Base-by-base conservation (phyloP, 2,888 invertebrate genomes). In the Caenorhabditis sp. region DNA sequence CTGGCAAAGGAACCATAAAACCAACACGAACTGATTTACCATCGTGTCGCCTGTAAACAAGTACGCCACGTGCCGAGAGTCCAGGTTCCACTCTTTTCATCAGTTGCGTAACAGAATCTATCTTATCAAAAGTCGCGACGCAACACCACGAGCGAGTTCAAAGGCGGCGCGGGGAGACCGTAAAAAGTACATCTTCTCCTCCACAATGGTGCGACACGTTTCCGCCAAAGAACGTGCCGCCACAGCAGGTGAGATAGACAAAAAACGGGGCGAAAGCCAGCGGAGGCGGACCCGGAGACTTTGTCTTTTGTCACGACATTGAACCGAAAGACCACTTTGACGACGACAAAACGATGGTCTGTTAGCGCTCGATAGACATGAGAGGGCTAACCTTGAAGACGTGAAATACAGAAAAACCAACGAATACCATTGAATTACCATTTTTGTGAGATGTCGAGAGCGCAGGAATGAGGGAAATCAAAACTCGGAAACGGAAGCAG, bases 321-420 rank as follows among this genome's bases (percentile, higher is more conserved):
- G 56, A 74, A 47, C 47, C 47, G 47, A 47, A 47, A 47, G 18
- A 47, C 47, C 47, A 47, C 18, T 47, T 37, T 37, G 37, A 26
- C n/a, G 53, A 58, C 58, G 28, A 44, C 18, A 60, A 58, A 64
- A 64, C 53, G 37, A 50, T 47, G 71, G 40, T 71, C 37, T 55
- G 61, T 44, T 71, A 62, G 71, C 62, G 56, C 40, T 53, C 67
- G 53, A 50, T 22, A 53, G 26, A 26, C 22, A 26, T 13, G 53
- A 26, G 51, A 40, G 53, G 62, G 65, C 65, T 74, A 74, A 74
- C 67, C 74, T 74, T 74, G 65, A 53, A n/a, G 28, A n/a, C 35
- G 62, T 55, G 44, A 47, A 62, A 44, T 55, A 64, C 56, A 55
- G 44, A 71, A 71, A 55, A 71, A 71, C 62, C 53, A 72, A 72